Evolutionary conservation across 2,797 vertebrate genomes (phyloP).

Genomic region (Meriones psammophilus): DNA sequence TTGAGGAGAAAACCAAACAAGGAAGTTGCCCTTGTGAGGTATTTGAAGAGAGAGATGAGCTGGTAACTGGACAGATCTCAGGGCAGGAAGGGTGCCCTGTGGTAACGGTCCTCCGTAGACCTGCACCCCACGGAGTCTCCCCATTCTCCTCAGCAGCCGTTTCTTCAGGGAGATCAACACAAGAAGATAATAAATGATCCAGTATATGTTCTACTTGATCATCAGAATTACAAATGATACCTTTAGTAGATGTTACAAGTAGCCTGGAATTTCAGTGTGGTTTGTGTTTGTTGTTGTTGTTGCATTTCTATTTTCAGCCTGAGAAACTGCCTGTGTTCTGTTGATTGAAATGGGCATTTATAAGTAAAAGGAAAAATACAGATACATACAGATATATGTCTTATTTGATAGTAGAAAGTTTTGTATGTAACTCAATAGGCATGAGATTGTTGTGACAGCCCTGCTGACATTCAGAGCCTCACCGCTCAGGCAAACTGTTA

Average conservation of each 20-base stretch:
- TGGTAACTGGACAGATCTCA: neutral
- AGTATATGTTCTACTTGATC: constrained; percentile 10
- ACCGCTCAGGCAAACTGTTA: neutral
- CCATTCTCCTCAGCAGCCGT: neutral
- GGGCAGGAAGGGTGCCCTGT: neutral
- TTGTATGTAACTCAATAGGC: neutral
- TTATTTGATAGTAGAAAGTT: neutral
- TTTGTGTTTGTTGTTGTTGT: neutral
- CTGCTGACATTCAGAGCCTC: neutral
- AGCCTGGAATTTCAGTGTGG: constrained; percentile 8
- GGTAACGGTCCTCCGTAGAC: neutral
- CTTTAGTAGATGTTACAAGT: constrained; percentile 81
- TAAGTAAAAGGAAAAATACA: neutral
- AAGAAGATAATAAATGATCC: neutral
- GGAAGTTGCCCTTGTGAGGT: neutral
- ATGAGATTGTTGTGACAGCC: neutral
- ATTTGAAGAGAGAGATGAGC: constrained; percentile 6
- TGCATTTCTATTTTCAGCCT: neutral
- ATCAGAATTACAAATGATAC: constrained; percentile 47
- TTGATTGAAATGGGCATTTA: constrained; percentile 31
- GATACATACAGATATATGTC: neutral
- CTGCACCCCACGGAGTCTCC: too few relatives aligned
- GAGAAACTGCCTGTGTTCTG: constrained; percentile 13
- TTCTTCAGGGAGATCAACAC: constrained; percentile 12
- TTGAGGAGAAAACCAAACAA: neutral